Conservation (phyloP, 2,797 vertebrate genomes). For the Siniperca scherzeri region DNA sequence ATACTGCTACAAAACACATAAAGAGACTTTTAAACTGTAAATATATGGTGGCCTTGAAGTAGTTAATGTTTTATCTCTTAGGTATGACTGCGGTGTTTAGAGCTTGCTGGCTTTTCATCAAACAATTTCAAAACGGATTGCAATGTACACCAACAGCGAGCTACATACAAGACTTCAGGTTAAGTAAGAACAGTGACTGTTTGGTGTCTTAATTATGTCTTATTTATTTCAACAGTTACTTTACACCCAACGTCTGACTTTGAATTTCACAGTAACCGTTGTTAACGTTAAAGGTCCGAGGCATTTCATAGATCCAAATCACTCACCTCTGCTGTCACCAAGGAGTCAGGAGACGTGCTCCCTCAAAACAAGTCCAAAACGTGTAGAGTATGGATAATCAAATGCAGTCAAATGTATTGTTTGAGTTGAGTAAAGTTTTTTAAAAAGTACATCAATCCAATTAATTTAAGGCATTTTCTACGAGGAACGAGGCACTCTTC, state of each 20-base stretch:
- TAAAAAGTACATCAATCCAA: conserved; percentile 7
- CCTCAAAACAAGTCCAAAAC: conserved; percentile 57
- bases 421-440: neutral
- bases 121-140: conserved; percentile 2
- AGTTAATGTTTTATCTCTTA: conserved; percentile 69
- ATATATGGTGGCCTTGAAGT: conserved; percentile 1
- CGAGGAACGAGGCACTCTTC: conserved; percentile 10
- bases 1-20: neutral
- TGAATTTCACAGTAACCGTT: neutral
- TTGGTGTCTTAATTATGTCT: too few species aligned
- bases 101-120: conserved; percentile 28
- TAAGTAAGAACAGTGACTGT: too few species aligned
- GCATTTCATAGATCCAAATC: conserved; percentile 17
- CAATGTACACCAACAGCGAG: neutral
- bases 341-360: conserved; percentile 63
- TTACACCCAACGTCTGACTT: neutral
- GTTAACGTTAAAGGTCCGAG: neutral
- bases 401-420: neutral
- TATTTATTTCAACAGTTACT: neutral
- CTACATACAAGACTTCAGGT: neutral
- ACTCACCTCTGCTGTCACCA: conserved; percentile 83
- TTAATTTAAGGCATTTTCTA: conserved; percentile 76
- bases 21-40: conserved; percentile 16
- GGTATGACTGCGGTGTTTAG: conserved; percentile 34
- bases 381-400: neutral